phyloP scores from a whole-genome alignment of 1,140 invertebrate species.

The Euura lappo region DNA sequence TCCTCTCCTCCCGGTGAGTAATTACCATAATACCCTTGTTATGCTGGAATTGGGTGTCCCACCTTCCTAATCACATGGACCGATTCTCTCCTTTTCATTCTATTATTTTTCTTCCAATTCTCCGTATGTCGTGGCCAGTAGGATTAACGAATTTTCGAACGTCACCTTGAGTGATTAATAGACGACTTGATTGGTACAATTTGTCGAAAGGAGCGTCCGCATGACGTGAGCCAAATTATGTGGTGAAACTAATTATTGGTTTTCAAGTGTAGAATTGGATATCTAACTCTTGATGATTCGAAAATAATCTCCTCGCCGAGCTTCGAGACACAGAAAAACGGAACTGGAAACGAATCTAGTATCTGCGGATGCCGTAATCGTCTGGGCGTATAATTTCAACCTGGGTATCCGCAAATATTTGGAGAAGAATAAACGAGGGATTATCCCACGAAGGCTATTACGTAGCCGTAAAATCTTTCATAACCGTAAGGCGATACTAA shows the following conservation, averaged over 20 bases:
- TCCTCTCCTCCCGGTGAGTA: neutral
- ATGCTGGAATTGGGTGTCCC: neutral
- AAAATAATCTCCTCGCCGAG: neutral
- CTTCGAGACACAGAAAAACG: neutral
- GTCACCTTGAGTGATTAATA: neutral
- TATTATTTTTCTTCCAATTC: neutral
- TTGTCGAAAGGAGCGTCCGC: neutral
- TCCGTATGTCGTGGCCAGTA: neutral
- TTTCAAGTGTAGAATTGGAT: neutral
- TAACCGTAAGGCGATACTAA: neutral
- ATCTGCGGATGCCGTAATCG: too few relatives aligned
- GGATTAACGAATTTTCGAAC: neutral
- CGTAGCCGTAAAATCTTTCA: neutral
- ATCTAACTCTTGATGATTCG: neutral
- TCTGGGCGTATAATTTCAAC: too few relatives aligned
- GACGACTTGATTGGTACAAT: neutral
- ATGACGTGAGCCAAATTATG: neutral
- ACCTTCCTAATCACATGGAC: neutral
- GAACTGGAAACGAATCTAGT: neutral
- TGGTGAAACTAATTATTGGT: neutral
- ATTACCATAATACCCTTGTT: slow-evolving; percentile 3
- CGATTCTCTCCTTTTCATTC: too few relatives aligned
- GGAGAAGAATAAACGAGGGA: neutral
- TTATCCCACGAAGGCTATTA: neutral
- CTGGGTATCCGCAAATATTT: neutral